Conservation (phyloP, 2,797 vertebrate species). For the Apogon hyalosoma region DNA sequence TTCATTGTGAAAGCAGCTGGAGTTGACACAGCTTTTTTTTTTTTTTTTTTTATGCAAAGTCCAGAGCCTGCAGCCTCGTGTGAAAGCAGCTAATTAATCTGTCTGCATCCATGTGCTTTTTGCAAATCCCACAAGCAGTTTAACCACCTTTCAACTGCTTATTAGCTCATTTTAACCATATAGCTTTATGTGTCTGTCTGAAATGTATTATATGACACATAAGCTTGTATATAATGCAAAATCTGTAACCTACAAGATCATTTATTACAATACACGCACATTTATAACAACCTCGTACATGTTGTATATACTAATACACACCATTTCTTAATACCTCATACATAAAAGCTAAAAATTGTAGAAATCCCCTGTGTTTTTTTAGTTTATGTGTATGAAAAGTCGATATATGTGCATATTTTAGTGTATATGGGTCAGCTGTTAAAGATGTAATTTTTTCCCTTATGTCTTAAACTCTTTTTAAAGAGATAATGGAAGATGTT, state of each 20-base stretch:
- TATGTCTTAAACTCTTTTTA: constrained; percentile 23
- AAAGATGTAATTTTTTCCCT: constrained; percentile 3
- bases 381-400: no score
- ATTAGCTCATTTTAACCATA: constrained; percentile 10
- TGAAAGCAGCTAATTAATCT: constrained; percentile 31
- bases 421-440: constrained; percentile 14
- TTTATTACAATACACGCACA: no score
- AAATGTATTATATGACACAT: no score
- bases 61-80: constrained; percentile 15
- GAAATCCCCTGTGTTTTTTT: no score
- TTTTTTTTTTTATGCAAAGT: constrained; percentile 10
- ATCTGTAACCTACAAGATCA: no score
- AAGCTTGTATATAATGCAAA: no score
- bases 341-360: no score
- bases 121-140: constrained; percentile 2
- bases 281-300: no score
- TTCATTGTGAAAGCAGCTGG: constrained; percentile 43
- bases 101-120: constrained; percentile 10
- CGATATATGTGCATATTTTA: neutral
- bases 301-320: no score
- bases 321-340: no score
- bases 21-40: constrained; percentile 49
- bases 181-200: constrained; percentile 14
- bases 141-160: constrained; percentile 24
- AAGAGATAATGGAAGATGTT: constrained; percentile 21